Evolutionary conservation across 2,113 vertebrate species (phyloP), one percentile per base, ranked within the genome.

Genomic region (Peromyscus maniculatus): DNA sequence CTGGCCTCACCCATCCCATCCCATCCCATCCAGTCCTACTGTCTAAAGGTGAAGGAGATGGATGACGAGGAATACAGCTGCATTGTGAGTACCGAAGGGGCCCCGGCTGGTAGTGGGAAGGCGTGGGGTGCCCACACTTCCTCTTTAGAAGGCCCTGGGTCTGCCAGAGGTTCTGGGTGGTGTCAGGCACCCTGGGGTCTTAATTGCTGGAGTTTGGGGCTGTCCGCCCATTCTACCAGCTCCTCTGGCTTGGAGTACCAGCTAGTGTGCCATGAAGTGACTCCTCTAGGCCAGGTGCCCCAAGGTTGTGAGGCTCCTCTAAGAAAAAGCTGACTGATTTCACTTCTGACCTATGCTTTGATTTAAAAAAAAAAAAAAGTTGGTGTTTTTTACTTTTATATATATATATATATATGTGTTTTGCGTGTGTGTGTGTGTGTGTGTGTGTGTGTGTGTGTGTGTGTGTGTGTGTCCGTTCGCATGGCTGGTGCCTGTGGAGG

Each of bases 21-120:
- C 46, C 46, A 49, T 82, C 98, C 98, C 90, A 90, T 21, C 21
- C 84, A 99, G 99, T 99, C 99, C 0, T 99, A 99, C 97, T 99
- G 99, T 98, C 98, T 99, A 98, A 99, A 99, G 98, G 99, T 99
- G 98, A 99, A 99, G 98, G 99, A 99, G 98, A 99, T 99, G 99
- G 99, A 99, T 31, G 99, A 99, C 91, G 99, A 99, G 96, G 99
- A 99, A 59, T 99, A 99, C 99, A 99, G 99, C 99, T 99, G 99
- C 98, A 99, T 99, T 4, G 99, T 99, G 98, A 99, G 99, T 99
- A 95, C 33, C 13, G 0, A 0, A 1, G 22, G 12, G 67, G 0
- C 75, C 3, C 0, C 21, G 59, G 62, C 16, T 19, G 55, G 36
- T 3, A 0, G 5, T 0, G 0, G 67, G 13, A 2, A 3, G 43